phyloP scores from a whole-genome alignment of 2,888 invertebrate genomes.

The Tigriopus californicus region DNA sequence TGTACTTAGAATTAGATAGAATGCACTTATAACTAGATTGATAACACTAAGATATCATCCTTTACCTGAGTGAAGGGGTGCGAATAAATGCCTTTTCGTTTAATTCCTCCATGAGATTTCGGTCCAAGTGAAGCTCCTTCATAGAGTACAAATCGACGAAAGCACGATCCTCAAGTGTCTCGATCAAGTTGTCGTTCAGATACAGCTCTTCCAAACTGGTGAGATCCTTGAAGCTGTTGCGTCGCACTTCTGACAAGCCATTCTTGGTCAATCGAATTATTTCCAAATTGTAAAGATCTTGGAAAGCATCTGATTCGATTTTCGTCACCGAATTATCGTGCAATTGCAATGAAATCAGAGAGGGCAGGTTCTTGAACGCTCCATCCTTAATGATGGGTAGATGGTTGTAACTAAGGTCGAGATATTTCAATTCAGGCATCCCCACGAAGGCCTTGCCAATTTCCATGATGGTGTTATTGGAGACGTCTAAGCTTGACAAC shows the following conservation, averaged over 20 bases:
- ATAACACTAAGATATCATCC: background rate
- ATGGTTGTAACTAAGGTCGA: constrained; percentile 14
- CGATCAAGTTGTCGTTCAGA: constrained; percentile 13
- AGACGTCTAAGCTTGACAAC: constrained; percentile 11
- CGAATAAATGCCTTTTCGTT: constrained; percentile 10
- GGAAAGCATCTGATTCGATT: constrained; percentile 8
- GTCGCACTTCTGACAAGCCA: constrained; percentile 7
- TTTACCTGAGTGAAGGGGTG: constrained; percentile 12
- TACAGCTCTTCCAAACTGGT: constrained; percentile 8
- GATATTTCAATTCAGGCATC: constrained; percentile 9
- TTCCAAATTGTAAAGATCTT: constrained; percentile 6
- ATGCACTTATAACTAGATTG: background rate
- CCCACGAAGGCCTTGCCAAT: constrained; percentile 7
- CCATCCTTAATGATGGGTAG: constrained; percentile 7
- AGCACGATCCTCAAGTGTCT: constrained; percentile 5
- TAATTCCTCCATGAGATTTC: constrained; percentile 4
- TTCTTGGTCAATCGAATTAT: constrained; percentile 7
- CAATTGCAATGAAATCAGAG: background rate
- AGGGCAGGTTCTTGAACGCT: constrained; percentile 3
- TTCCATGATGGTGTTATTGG: constrained; percentile 14
- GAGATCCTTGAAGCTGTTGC: constrained; percentile 9
- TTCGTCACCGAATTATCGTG: constrained; percentile 9
- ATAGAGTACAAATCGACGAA: constrained; percentile 13
- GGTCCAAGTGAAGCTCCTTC: constrained; percentile 10
- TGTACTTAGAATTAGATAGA: too few relatives aligned